Percentiles rank a stretch among this genome's conserved stretches.
Evolutionary conservation across 2,888 invertebrate genomes (phyloP).

Genomic region (Lampropteryx suffumata): DNA sequence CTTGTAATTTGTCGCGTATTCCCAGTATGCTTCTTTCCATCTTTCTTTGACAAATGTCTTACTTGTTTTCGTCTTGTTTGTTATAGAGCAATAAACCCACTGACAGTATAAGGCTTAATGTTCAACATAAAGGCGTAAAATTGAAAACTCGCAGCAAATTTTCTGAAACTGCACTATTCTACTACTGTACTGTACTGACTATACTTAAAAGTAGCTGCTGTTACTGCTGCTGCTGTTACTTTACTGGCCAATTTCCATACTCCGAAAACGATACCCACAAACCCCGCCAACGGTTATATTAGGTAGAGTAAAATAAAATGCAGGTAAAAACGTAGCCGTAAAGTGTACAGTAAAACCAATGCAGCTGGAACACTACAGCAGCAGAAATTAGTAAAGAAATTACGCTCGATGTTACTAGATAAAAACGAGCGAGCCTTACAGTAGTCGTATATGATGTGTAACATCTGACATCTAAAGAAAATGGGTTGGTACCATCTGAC

Average conservation of each 20-base stretch:
- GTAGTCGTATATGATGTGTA: too few species aligned
- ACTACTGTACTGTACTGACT: slow-evolving; percentile 10
- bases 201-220: slow-evolving; percentile 23
- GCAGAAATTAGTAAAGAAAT: too few species aligned
- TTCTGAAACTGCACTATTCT: slow-evolving; percentile 20
- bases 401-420: too few species aligned
- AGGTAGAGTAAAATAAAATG: slow-evolving; percentile 22
- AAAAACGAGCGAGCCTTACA: too few species aligned
- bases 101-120: slow-evolving; percentile 10
- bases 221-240: neutral
- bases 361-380: slow-evolving; percentile 2
- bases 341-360: neutral
- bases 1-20: too few species aligned
- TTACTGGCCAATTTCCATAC: slow-evolving; percentile 17
- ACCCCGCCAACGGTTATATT: slow-evolving; percentile 17
- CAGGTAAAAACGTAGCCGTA: slow-evolving; percentile 20
- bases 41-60: too few species aligned
- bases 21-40: too few species aligned
- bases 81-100: neutral
- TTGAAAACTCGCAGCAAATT: slow-evolving; percentile 14
- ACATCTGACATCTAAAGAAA: too few species aligned
- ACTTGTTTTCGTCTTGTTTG: too few species aligned
- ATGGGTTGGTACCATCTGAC: too few species aligned
- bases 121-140: slow-evolving; percentile 10
- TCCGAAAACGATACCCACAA: slow-evolving; percentile 16